Conservation (phyloP, 2,888 invertebrate species). For the Anodontia alba region DNA sequence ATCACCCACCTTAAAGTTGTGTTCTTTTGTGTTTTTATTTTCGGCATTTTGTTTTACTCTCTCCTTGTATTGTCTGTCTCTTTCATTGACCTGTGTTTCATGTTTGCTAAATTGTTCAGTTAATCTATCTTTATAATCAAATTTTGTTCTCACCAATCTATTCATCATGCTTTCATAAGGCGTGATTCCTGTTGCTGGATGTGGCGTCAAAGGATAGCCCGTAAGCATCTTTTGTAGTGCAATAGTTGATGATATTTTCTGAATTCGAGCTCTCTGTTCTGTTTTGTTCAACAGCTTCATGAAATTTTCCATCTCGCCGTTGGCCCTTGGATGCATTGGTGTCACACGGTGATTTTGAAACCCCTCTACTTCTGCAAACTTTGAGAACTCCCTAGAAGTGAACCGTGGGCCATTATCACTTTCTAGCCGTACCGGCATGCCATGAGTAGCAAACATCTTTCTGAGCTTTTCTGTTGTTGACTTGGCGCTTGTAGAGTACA, state of each 20-base stretch:
- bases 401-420: too few species aligned
- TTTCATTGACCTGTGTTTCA: background rate
- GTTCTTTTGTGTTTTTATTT: background rate
- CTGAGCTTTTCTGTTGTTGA: too few species aligned
- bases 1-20: constrained; percentile 8
- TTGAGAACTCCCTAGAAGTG: too few species aligned
- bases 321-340: background rate
- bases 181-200: constrained; percentile 47
- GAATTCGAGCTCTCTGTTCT: background rate
- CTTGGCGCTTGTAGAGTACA: too few species aligned
- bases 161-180: constrained; percentile 35
- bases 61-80: constrained; percentile 11
- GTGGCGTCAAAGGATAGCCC: constrained; percentile 45
- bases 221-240: constrained; percentile 37
- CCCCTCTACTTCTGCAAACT: too few species aligned
- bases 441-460: too few species aligned
- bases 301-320: background rate
- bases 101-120: background rate
- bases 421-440: too few species aligned
- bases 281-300: background rate
- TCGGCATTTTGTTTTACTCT: background rate
- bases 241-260: background rate
- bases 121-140: constrained; percentile 10
- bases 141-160: constrained; percentile 28
- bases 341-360: too few species aligned